Percentiles rank a stretch among this genome's conserved stretches.
Conservation (phyloP, 2,113 vertebrate genomes). For the Chiloscyllium plagiosum region DNA sequence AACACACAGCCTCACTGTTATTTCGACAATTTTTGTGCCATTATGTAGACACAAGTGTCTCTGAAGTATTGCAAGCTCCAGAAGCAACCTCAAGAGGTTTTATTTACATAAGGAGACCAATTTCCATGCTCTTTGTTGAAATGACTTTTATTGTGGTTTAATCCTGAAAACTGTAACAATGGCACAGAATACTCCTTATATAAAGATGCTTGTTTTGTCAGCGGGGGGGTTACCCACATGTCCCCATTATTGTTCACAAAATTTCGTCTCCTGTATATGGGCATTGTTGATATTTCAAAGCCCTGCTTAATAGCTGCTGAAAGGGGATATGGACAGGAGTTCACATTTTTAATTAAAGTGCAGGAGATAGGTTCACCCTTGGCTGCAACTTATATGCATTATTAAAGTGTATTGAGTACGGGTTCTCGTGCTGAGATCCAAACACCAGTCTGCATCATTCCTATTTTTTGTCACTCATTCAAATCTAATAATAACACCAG, state of each 20-base stretch:
- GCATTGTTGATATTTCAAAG: neutral
- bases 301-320: neutral
- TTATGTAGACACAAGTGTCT: no score
- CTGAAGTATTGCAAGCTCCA: no score
- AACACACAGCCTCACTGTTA: neutral
- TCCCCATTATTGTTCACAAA: no score
- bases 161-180: neutral
- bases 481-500: constrained; percentile 32
- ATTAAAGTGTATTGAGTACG: neutral
- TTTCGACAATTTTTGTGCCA: neutral
- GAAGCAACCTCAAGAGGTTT: neutral
- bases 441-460: constrained; percentile 8
- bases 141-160: no score
- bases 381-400: neutral
- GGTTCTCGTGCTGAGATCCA: neutral
- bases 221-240: neutral
- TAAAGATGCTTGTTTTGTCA: neutral
- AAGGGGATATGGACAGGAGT: neutral
- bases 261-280: neutral
- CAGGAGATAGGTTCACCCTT: neutral
- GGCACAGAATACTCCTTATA: neutral
- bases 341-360: constrained; percentile 32
- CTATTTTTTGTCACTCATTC: constrained; percentile 35
- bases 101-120: neutral
- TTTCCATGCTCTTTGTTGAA: neutral